A percentile compares a stretch with the other conserved stretches of the same genome.
phyloP scores from a whole-genome alignment of 2,797 vertebrate genomes.

The Amphiprion clarkii region DNA sequence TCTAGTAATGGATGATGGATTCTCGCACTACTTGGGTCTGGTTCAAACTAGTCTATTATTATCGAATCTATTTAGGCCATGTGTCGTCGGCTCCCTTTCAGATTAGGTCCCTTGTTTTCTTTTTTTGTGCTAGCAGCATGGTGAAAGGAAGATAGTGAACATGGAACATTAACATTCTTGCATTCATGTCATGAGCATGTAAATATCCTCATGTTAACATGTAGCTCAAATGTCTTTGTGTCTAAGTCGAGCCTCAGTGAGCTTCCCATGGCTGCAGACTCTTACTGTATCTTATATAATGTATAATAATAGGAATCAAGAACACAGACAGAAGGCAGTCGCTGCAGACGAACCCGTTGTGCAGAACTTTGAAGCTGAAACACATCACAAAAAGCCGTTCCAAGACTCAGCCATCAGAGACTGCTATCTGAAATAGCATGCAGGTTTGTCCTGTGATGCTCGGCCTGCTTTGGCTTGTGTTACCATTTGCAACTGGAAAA shows the following conservation, averaged over 20 bases:
- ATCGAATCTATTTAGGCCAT: too few species aligned
- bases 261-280: background rate
- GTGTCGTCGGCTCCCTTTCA: too few species aligned
- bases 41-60: too few species aligned
- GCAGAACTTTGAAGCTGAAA: conserved; percentile 3
- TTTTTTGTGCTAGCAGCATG: background rate
- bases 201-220: background rate
- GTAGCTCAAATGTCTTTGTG: background rate
- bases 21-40: too few species aligned
- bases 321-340: background rate
- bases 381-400: background rate
- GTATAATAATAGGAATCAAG: background rate
- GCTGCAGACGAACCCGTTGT: background rate
- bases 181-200: background rate
- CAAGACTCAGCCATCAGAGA: background rate
- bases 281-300: background rate
- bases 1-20: too few species aligned
- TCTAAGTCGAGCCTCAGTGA: background rate
- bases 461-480: background rate
- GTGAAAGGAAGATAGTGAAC: background rate
- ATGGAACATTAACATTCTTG: background rate
- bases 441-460: background rate
- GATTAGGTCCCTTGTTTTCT: too few species aligned
- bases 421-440: background rate
- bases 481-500: background rate